These are phyloP conservation scores for Montipora efflorescens DNA, from an alignment of 64 coral and sea anemone species.

Conservation along the genomic window DNA sequence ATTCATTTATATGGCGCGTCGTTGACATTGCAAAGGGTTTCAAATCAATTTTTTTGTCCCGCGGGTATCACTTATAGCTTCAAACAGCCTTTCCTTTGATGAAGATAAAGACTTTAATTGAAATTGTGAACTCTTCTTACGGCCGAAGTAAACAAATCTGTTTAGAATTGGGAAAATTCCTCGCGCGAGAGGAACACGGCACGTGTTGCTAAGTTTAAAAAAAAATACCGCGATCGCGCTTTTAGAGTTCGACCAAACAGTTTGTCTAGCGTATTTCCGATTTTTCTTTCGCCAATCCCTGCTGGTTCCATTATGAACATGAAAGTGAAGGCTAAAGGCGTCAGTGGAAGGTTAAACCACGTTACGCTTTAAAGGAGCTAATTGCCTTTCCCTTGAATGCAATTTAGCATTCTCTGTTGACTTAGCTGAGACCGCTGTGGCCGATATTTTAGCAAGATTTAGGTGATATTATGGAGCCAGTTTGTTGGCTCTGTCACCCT, in stretches of 20 bases:
- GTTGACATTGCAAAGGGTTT: constrained; percentile 22
- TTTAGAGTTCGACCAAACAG: constrained; percentile 6
- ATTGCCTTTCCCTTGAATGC: constrained; percentile 8
- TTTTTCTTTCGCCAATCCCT: constrained; percentile 18
- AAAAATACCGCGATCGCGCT: neutral
- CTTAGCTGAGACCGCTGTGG: neutral
- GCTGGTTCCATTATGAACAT: constrained; percentile 13
- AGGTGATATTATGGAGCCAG: neutral
- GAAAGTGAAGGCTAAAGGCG: neutral
- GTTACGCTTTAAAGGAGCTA: neutral
- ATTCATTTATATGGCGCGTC: constrained; percentile 24
- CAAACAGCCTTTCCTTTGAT: constrained; percentile 39
- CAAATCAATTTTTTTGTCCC: constrained; percentile 30
- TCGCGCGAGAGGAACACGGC: constrained; percentile 7
- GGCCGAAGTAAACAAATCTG: constrained; percentile 36
- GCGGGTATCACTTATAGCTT: constrained; percentile 35
- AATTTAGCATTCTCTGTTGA: constrained; percentile 13
- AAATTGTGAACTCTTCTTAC: constrained; percentile 16
- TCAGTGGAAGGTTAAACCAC: neutral
- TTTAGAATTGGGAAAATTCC: constrained; percentile 9
- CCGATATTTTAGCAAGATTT: neutral
- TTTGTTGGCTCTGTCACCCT: constrained; percentile 1
- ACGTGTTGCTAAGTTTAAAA: constrained; percentile 2
- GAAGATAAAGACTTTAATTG: constrained; percentile 39
- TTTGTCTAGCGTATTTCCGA: constrained; percentile 35